phyloP scores from a whole-genome alignment of 1,140 invertebrate genomes.

The Drosophila guanche region DNA sequence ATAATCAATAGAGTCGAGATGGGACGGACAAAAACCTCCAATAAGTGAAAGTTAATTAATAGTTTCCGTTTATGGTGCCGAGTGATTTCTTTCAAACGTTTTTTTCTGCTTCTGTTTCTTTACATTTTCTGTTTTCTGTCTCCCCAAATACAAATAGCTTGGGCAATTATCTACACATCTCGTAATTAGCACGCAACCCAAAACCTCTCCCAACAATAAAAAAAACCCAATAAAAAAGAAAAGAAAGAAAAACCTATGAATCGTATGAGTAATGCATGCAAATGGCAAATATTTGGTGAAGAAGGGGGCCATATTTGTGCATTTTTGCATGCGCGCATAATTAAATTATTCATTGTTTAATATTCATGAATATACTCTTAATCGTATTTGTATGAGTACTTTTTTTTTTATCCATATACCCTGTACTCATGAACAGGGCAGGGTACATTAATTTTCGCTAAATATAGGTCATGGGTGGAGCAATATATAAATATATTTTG shows the following conservation, averaged over 20 bases:
- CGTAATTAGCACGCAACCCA: slow-evolving; percentile 54
- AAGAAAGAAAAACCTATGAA: background rate
- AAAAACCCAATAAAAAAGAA: slow-evolving; percentile 3
- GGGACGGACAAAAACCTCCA: slow-evolving; percentile 18
- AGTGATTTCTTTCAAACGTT: slow-evolving; percentile 29
- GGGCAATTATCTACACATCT: slow-evolving; percentile 27
- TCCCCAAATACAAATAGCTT: background rate
- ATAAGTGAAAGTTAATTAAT: slow-evolving; percentile 79
- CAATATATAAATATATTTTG: too few relatives aligned
- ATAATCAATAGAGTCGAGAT: slow-evolving; percentile 15
- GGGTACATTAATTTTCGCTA: background rate
- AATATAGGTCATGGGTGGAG: slow-evolving; percentile 11
- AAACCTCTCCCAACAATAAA: slow-evolving; percentile 6
- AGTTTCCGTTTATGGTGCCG: slow-evolving; percentile 68
- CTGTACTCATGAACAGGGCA: background rate
- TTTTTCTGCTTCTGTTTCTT: slow-evolving; percentile 10
- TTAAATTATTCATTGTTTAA: slow-evolving; percentile 56
- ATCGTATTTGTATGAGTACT: background rate
- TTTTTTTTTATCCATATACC: background rate
- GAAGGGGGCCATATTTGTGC: slow-evolving; percentile 25
- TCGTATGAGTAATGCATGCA: slow-evolving; percentile 65
- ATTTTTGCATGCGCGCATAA: slow-evolving; percentile 72
- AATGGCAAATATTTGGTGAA: slow-evolving; percentile 20
- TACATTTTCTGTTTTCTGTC: slow-evolving; percentile 19
- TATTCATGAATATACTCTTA: slow-evolving; percentile 30